Evolutionary conservation across 1,140 invertebrate genomes (phyloP).

Genomic region (Heterodera carotae): DNA sequence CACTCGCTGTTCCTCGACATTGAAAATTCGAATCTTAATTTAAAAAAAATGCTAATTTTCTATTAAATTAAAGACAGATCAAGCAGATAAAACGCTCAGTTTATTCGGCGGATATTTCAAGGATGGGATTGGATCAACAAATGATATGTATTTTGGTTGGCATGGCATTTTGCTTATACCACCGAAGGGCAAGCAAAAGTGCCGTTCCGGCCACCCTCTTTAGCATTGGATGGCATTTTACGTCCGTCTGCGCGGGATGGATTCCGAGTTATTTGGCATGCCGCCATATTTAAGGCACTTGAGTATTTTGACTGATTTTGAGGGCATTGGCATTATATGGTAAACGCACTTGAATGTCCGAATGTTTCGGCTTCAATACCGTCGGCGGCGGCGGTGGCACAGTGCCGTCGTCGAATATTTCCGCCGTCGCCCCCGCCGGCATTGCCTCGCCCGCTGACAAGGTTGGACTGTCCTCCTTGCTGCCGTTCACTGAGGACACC

Average conservation of each 20-base stretch:
- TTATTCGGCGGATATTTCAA: too few relatives aligned
- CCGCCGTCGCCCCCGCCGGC: background rate
- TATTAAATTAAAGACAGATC: background rate
- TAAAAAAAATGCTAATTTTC: background rate
- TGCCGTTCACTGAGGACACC: conserved; percentile 7
- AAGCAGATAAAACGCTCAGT: background rate
- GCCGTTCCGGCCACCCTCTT: too few relatives aligned
- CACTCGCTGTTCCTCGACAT: background rate
- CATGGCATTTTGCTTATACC: too few relatives aligned
- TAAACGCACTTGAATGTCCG: background rate
- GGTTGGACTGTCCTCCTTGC: background rate
- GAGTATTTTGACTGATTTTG: background rate
- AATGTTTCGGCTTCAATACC: background rate
- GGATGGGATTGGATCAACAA: too few relatives aligned
- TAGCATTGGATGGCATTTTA: too few relatives aligned
- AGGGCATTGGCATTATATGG: too few relatives aligned
- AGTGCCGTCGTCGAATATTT: background rate
- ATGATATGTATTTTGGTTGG: too few relatives aligned
- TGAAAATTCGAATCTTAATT: conserved; percentile 2
- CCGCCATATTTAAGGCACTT: background rate
- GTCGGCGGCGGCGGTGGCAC: background rate
- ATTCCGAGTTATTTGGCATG: too few relatives aligned
- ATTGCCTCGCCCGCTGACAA: background rate
- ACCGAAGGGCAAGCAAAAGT: too few relatives aligned
- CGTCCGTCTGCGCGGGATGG: too few relatives aligned